Evolutionary conservation across 2,797 vertebrate species (phyloP).

Genomic region (Sebastes flavidus): DNA sequence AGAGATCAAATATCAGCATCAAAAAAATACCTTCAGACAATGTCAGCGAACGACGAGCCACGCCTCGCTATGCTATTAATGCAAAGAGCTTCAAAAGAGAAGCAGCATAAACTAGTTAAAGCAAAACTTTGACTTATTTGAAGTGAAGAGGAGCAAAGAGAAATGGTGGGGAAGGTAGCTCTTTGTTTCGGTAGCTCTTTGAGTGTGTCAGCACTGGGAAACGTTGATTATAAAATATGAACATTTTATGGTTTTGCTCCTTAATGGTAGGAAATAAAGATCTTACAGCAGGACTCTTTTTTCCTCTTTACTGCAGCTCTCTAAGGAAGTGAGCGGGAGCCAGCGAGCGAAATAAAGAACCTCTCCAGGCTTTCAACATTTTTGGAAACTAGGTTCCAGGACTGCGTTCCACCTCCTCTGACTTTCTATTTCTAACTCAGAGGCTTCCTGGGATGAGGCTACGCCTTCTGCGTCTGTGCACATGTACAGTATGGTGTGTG

Average conservation of each 20-base stretch:
- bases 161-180: neutral
- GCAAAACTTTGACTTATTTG: neutral
- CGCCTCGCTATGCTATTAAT: neutral
- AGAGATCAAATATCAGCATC: constrained; percentile 13
- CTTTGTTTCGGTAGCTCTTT: neutral
- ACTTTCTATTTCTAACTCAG: constrained; percentile 29
- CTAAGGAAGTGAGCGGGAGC: neutral
- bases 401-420: constrained; percentile 15
- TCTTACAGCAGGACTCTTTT: constrained; percentile 7
- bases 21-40: constrained; percentile 6
- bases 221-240: constrained; percentile 23
- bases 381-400: constrained; percentile 32
- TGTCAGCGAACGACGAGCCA: neutral
- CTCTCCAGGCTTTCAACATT: constrained; percentile 37
- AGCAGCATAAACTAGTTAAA: neutral
- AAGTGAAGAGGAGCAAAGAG: neutral
- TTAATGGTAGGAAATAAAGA: constrained; percentile 21
- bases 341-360: constrained; percentile 25
- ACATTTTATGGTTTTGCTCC: constrained; percentile 9
- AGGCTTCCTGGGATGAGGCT: neutral
- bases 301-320: constrained; percentile 1
- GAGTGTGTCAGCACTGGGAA: neutral
- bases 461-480: constrained; percentile 1
- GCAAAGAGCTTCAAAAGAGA: neutral
- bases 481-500: neutral